Evolutionary conservation across 2,797 vertebrate species (phyloP), one percentile per base, ranked within the genome.

Genomic region (Argyrosomus regius): DNA sequence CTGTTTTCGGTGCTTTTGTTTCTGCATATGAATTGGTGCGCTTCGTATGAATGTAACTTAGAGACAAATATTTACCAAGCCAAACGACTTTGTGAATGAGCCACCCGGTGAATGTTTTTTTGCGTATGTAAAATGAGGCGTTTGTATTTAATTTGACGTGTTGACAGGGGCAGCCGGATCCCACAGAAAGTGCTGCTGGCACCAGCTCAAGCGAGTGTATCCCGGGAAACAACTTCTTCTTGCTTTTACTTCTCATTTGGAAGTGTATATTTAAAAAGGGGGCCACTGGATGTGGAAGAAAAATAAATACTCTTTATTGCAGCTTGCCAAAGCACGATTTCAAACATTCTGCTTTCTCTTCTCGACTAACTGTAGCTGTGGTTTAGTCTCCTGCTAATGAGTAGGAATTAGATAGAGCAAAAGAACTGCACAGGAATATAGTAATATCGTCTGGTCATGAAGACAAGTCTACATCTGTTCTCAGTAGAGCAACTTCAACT

Each of bases 71-170:
- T 87, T 87, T 80, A 76, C 66, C 54, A 26, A 76, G 75, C 46
- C 63, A 62, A 46, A 67, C 0, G 1, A 56, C 63, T 58, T 54
- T 56, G 75, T 62, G 67, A 83, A 82, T 39, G 66, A 72, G 67
- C 69, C 52, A 77, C 61, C 60, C 9, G 6, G 22, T 77, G 60
- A 49, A 57, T 24, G 49, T 63, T 62, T 71, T 72, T 61, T 61
- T 39, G 8, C 3, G 1, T 59, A 31, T 82, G 49, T 46, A 65
- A 81, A 91, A 86, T 76, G 77, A 90, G 78, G 70, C 77, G 57
- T 89, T 91, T 78, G 78, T 85, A 61, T 86, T 87, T 82, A 71
- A 88, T 89, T 64, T 84, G 65, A 91, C 39, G 26, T 78, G 79
- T 81, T 87, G 88, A 88, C 81, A 76, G 77, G 35, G 74, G 24